Evolutionary conservation across 2,888 invertebrate species (phyloP), one percentile per base, ranked within the genome.

Genomic region (Drosophila stalkeri): DNA sequence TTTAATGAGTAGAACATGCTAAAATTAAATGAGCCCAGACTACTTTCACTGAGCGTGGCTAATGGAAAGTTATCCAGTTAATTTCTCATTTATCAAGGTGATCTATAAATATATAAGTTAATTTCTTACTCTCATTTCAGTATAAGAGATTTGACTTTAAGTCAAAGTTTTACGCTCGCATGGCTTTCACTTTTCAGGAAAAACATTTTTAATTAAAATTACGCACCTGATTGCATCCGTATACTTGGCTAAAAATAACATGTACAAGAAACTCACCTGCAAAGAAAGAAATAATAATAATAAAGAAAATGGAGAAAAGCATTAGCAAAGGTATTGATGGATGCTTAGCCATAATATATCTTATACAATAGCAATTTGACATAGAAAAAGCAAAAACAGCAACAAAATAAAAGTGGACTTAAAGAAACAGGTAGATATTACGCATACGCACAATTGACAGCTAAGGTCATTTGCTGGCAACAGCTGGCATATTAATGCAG

Each of bases 401-500:
- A 37, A 16, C 2, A 14, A 37, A 37, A 37, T 2, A 37, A 37
- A 14, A 14, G 6, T 23, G 11, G 49, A 47, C 47, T 27, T 27
- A 52, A n/a, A 16, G 20, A 64, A 35, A 35, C 8, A 49, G 47
- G 14, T 31, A 37, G 51, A 59, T 35, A 69, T 74, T 64, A 77
- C 59, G 61, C 57, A 70, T 65, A 73, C 76, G 57, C 43, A 44
- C 43, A 55, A 68, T 75, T 86, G 85, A 86, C 89, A 85, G 81
- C 67, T 72, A 65, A 85, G 86, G 85, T 81, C 79, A 74, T 76
- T 73, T 62, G 63, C 44, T 35, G 74, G 69, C 68, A 75, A 37
- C 65, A 68, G 57, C 67, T 82, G 75, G 80, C 80, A 70, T 80
- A 87, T 85, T 85, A 87, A 84, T 85, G 80, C 65, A 66, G 59